A percentile compares a stretch with the other conserved stretches of the same genome.
Conservation (phyloP, 2,888 invertebrate species). For the Automeris io region DNA sequence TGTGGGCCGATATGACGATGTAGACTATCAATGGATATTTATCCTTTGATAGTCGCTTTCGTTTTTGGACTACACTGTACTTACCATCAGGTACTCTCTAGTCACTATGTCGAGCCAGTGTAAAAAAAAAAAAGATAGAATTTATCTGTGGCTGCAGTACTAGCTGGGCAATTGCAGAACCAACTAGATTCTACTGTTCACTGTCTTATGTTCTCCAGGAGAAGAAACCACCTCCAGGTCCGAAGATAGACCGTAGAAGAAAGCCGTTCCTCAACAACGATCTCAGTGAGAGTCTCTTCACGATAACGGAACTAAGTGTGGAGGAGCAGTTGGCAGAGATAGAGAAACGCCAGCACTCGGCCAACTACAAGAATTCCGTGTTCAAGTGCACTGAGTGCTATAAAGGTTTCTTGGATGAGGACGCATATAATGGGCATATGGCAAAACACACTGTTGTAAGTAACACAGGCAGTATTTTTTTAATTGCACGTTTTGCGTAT, state of each 20-base stretch:
- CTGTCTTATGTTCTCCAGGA: not conserved
- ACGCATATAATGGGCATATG: conserved; percentile 54
- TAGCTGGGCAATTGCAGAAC: too few relatives aligned
- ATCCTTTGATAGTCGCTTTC: too few relatives aligned
- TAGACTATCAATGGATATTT: too few relatives aligned
- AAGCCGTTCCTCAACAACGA: conserved; percentile 59
- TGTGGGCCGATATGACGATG: too few relatives aligned
- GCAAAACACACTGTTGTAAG: conserved; percentile 53
- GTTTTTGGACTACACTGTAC: too few relatives aligned
- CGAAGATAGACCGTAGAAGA: conserved; percentile 33
- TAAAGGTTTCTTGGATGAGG: conserved; percentile 59
- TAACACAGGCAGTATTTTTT: too few relatives aligned
- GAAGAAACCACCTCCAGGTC: conserved; percentile 7
- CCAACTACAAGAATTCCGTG: conserved; percentile 54
- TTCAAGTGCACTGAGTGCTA: conserved; percentile 58
- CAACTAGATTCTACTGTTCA: not conserved
- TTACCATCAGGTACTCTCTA: too few relatives aligned
- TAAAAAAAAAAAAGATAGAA: too few relatives aligned
- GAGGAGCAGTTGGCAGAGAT: conserved; percentile 63
- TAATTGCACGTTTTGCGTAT: too few relatives aligned
- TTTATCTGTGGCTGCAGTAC: too few relatives aligned
- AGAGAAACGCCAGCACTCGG: conserved; percentile 46
- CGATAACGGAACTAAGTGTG: conserved; percentile 43
- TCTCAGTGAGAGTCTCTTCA: conserved; percentile 54
- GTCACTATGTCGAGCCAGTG: too few relatives aligned